A percentile compares a stretch with the other conserved stretches of the same genome.
Evolutionary conservation across 2,888 invertebrate species (phyloP).

Genomic region (Matsumyia berberina): DNA sequence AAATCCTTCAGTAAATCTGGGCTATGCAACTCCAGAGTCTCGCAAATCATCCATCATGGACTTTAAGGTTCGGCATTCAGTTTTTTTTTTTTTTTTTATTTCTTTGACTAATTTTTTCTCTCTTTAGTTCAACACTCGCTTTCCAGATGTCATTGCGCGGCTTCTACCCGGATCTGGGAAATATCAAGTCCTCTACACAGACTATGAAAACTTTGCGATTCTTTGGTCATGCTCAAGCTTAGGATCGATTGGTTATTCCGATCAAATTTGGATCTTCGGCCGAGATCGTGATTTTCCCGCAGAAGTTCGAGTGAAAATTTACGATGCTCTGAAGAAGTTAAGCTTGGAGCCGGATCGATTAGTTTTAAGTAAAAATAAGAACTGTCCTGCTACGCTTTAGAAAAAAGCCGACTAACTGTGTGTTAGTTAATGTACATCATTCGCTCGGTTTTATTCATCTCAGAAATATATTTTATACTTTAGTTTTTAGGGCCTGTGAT

Average conservation of each 20-base stretch:
- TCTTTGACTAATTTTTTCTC: background rate
- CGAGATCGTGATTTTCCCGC: constrained; percentile 88
- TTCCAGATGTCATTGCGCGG: constrained; percentile 88
- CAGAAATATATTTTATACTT: constrained; percentile 25
- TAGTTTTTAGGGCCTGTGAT: constrained; percentile 68
- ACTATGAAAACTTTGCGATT: constrained; percentile 89
- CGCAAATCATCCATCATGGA: constrained; percentile 85
- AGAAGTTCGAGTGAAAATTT: constrained; percentile 87
- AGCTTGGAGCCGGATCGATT: constrained; percentile 89
- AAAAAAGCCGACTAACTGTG: constrained; percentile 3
- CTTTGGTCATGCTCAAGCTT: constrained; percentile 90
- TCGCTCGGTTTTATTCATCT: constrained; percentile 35
- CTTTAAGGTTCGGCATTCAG: constrained; percentile 80
- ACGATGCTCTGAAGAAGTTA: constrained; percentile 86
- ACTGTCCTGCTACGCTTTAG: constrained; percentile 85
- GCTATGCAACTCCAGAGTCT: constrained; percentile 87
- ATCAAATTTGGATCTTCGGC: constrained; percentile 90
- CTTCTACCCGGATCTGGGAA: constrained; percentile 89
- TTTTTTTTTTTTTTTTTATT: too few species aligned
- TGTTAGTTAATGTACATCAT: constrained; percentile 39
- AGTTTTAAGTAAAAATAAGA: constrained; percentile 88
- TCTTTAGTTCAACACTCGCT: constrained; percentile 86
- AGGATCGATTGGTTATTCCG: constrained; percentile 85
- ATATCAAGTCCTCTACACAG: constrained; percentile 89
- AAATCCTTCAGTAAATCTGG: constrained; percentile 86